These are phyloP conservation scores for Cephus nigrinus DNA, from an alignment of 2,888 invertebrate genomes.

Conservation along the genomic window DNA sequence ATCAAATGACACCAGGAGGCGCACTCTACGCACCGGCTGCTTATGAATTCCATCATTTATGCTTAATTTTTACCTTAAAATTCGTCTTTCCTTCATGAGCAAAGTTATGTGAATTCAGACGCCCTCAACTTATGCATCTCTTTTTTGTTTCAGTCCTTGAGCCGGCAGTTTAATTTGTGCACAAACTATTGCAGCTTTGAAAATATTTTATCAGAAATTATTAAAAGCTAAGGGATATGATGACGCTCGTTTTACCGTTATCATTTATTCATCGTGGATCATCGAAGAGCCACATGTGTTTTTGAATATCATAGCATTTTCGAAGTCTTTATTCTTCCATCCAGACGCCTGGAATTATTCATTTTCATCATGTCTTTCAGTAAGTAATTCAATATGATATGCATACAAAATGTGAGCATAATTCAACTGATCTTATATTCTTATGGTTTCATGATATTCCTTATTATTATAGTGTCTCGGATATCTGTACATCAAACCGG, in stretches of 20 bases:
- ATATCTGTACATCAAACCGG: background rate
- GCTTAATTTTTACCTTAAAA: background rate
- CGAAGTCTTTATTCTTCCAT: background rate
- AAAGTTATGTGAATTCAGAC: background rate
- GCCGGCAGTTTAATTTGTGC: background rate
- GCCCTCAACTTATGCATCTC: background rate
- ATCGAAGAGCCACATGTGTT: background rate
- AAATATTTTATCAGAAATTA: background rate
- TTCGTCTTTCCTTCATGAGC: background rate
- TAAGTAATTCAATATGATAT: background rate
- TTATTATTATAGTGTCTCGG: background rate
- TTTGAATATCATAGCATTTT: background rate
- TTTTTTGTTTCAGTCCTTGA: background rate
- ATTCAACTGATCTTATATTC: background rate
- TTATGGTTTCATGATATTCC: background rate
- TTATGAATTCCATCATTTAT: background rate
- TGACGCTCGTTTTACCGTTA: background rate
- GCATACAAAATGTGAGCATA: background rate
- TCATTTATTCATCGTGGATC: background rate
- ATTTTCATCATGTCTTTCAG: background rate
- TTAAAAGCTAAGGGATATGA: background rate
- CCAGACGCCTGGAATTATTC: background rate
- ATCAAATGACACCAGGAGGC: conserved; percentile 1
- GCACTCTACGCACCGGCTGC: background rate
- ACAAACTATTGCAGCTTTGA: background rate